Evolutionary conservation across 2,888 invertebrate species (phyloP), one percentile per base, ranked within the genome.

Genomic region (Hirtodrosophila alboralis): DNA sequence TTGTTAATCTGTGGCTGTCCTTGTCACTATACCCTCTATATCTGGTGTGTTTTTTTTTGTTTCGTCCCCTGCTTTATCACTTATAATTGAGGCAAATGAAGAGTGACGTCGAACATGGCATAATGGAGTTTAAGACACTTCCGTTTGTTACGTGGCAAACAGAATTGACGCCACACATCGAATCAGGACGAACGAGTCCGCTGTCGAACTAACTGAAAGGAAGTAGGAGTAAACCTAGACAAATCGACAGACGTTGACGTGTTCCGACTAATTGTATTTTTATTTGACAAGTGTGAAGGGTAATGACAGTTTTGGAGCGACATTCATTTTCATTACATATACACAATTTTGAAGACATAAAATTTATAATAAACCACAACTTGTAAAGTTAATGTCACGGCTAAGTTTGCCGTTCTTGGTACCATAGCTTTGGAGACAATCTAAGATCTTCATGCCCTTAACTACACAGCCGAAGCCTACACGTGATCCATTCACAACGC

Each of bases 51-150:
- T 28, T 34, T 53, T 49, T 34, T 26, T 38, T 48, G 34, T 34
- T 7, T 7, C 13, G 10, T 2, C 13, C 3, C 14, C 12, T 16
- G 12, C 33, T 13, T 33, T 40, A n/a, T 37, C 56, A 56, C 66
- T 66, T 67, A 65, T 87, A 86, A 86, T 84, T 88, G 84, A 67
- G 75, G 73, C 77, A 88, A 88, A 88, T 88, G 66, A 88, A 84
- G 87, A 88, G 72, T 87, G 87, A 88, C 88, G 58, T 69, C 65
- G 75, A 86, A 88, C 88, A 88, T 49, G 61, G 75, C 64, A 76
- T 84, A 88, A 88, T 86, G 83, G 87, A 86, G 86, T 88, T 81
- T 49, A 72, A 73, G 77, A 63, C 67, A 86, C 78, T 80, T 69
- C 47, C 74, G 61, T 41, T 61, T 54, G 63, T 61, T 53, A 47